Evolutionary conservation across 2,888 invertebrate genomes (phyloP).

Genomic region (Zaprionus lineosus): DNA sequence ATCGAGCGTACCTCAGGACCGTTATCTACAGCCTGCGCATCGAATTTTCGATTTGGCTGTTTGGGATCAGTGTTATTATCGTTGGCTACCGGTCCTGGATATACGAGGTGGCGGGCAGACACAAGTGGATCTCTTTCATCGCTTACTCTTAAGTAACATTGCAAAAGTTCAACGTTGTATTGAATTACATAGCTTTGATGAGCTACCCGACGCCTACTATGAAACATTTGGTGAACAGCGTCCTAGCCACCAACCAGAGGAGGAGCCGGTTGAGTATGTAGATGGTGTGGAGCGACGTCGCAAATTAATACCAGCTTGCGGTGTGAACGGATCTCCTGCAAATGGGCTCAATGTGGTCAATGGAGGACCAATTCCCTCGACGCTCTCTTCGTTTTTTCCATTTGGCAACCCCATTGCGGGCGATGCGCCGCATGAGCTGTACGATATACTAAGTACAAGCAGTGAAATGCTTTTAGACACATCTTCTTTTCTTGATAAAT

Average conservation of each 20-base stretch:
- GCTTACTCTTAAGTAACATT: slow-evolving; percentile 81
- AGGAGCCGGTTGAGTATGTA: slow-evolving; percentile 68
- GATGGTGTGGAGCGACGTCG: slow-evolving; percentile 78
- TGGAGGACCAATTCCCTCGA: slow-evolving; percentile 64
- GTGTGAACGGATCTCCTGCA: slow-evolving; percentile 4
- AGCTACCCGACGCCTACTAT: slow-evolving; percentile 79
- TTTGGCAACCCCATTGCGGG: slow-evolving; percentile 80
- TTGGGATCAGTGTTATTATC: slow-evolving; percentile 95
- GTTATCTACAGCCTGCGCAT: slow-evolving; percentile 84
- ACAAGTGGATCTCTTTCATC: slow-evolving; percentile 82
- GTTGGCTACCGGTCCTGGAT: slow-evolving; percentile 93
- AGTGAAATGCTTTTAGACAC: slow-evolving; percentile 81
- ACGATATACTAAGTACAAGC: slow-evolving; percentile 81
- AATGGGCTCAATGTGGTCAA: slow-evolving; percentile 42
- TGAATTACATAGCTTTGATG: slow-evolving; percentile 81
- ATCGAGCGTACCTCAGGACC: slow-evolving; percentile 81
- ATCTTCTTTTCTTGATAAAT: slow-evolving; percentile 82
- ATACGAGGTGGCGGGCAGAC: slow-evolving; percentile 82
- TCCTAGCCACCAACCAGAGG: slow-evolving; percentile 20
- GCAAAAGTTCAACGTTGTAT: slow-evolving; percentile 81
- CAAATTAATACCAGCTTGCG: slow-evolving; percentile 37
- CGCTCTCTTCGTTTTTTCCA: slow-evolving; percentile 83
- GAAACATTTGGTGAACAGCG: slow-evolving; percentile 64
- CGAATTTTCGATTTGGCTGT: slow-evolving; percentile 86
- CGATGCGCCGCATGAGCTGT: slow-evolving; percentile 80